These are phyloP conservation scores for Aphelinus atriplicis DNA, from an alignment of 1,140 invertebrate species.

Conservation along the genomic window DNA sequence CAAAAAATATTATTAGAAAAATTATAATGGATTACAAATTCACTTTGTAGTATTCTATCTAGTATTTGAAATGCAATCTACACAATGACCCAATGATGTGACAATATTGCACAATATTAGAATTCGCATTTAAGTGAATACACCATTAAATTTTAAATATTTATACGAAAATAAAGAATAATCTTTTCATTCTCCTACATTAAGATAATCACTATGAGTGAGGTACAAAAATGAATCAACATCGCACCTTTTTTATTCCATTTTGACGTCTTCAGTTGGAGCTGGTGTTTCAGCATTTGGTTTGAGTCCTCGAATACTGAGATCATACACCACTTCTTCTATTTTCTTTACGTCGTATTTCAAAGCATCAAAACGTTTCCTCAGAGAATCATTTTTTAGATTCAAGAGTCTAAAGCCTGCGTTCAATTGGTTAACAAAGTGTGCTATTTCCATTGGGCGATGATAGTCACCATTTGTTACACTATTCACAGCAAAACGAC, in stretches of 20 bases:
- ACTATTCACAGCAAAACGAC: conserved; percentile 86
- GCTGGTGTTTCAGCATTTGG: conserved; percentile 45
- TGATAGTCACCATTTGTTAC: conserved; percentile 87
- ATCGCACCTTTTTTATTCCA: background rate
- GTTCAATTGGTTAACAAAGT: conserved; percentile 87
- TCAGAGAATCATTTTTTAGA: conserved; percentile 88
- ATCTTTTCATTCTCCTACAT: background rate
- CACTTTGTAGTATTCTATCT: too few relatives aligned
- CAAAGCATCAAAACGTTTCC: conserved; percentile 88
- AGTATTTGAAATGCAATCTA: too few relatives aligned
- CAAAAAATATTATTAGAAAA: too few relatives aligned
- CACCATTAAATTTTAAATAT: background rate
- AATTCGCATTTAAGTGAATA: background rate
- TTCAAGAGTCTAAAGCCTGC: conserved; percentile 89
- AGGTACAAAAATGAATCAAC: too few relatives aligned
- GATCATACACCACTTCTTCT: conserved; percentile 94
- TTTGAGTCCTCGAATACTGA: conserved; percentile 85
- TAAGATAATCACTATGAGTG: background rate
- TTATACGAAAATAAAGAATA: background rate
- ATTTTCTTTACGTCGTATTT: conserved; percentile 96
- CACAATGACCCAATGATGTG: too few relatives aligned
- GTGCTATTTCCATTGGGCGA: conserved; percentile 82
- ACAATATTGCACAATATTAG: too few relatives aligned
- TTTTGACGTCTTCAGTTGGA: background rate
- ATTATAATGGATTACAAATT: too few relatives aligned